phyloP scores from a whole-genome alignment of 37 sponge, comb jelly and placozoan genomes.

The Ephydatia muelleri region DNA sequence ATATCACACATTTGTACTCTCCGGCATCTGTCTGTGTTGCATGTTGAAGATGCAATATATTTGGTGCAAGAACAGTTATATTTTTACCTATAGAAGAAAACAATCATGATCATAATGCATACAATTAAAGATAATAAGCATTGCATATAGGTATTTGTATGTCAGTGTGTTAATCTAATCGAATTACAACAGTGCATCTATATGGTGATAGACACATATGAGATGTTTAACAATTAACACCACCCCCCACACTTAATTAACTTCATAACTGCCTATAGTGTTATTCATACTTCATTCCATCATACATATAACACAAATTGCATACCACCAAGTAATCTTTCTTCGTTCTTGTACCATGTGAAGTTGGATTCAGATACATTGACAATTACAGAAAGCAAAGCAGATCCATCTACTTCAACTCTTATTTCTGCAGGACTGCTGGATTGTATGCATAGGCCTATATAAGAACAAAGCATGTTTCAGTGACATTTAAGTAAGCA shows the following conservation, averaged over 20 bases:
- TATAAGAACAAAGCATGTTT: not conserved
- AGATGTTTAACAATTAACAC: no score
- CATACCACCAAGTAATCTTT: not conserved
- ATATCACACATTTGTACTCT: constrained; percentile 24
- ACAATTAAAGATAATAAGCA: no score
- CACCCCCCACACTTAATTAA: no score
- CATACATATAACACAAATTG: no score
- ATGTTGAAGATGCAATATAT: constrained; percentile 35
- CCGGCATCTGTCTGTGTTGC: constrained; percentile 23
- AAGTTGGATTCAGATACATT: not conserved
- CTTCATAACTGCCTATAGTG: no score
- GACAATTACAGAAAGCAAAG: not conserved
- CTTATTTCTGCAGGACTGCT: not conserved
- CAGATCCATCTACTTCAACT: not conserved
- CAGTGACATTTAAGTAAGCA: not conserved
- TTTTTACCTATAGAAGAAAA: not conserved
- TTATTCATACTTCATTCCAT: no score
- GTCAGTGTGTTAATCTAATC: no score
- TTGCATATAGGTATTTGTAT: no score
- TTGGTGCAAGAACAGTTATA: constrained; percentile 24
- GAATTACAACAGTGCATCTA: no score
- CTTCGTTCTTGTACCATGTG: not conserved
- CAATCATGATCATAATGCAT: no score
- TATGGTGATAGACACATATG: no score
- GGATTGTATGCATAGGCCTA: not conserved